Percentiles rank a stretch among this genome's conserved stretches.
Conservation (phyloP, 2,888 invertebrate genomes). For the Ptilodon capucinus region DNA sequence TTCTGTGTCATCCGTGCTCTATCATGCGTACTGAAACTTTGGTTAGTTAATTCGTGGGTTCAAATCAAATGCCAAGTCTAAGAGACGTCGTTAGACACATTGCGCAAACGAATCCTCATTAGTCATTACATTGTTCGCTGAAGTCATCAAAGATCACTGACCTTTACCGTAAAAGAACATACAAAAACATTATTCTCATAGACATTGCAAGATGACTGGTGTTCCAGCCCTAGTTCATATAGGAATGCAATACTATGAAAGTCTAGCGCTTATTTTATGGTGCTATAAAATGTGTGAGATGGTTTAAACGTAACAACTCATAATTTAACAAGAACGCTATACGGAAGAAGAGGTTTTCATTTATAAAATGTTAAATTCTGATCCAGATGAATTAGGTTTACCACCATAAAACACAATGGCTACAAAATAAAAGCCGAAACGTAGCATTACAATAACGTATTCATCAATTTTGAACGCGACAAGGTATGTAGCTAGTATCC, state of each 20-base stretch:
- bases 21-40: neutral
- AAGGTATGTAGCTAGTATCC: slow-evolving; percentile 13
- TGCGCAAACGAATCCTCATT: slow-evolving; percentile 24
- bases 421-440: slow-evolving; percentile 7
- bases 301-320: no score
- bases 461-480: slow-evolving; percentile 15
- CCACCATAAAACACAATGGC: neutral
- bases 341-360: no score
- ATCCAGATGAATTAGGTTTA: neutral
- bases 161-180: neutral
- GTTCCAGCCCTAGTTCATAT: no score
- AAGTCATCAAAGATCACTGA: slow-evolving; percentile 13
- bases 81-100: slow-evolving; percentile 10
- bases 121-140: slow-evolving; percentile 17
- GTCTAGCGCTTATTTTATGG: no score
- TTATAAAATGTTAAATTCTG: no score
- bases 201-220: no score
- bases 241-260: no score
- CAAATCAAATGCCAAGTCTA: neutral
- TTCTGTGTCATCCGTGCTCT: neutral
- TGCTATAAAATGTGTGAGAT: no score
- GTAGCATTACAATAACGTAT: neutral
- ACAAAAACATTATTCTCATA: no score
- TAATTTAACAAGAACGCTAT: no score
- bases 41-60: neutral